Evolutionary conservation across 2,888 invertebrate species (phyloP), one percentile per base, ranked within the genome.

Genomic region (Drosophila histrio): DNA sequence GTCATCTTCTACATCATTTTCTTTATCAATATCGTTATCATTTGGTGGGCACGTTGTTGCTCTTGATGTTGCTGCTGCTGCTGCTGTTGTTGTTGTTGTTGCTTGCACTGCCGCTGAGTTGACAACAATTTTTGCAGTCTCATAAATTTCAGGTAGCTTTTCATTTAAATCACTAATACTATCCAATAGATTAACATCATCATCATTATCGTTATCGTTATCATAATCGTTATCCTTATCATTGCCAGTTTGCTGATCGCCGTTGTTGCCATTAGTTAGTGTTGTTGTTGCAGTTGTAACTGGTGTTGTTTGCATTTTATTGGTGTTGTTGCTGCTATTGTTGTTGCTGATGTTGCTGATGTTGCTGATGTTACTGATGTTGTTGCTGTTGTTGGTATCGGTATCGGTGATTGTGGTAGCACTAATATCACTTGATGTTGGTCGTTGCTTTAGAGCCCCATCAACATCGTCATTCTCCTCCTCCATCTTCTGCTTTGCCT

Each of bases 121-220:
- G 86, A 81, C 89, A 90, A 88, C 88, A 89, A 88, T 88, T 70
- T 86, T 89, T 79, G 87, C 90, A 90, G 90, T 91, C 90, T 91
- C 90, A 90, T 90, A 89, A 89, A 88, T 86, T 87, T 90, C 89
- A 89, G 91, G 91, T 90, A 91, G 89, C 89, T 90, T 91, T 88
- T 90, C 91, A 78, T 90, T 91, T 82, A 91, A 87, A 88, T 91
- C 91, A 87, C 89, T 90, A 89, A 91, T 91, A 91, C 91, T 91
- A 89, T 89, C 90, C 87, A 91, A 89, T 82, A 90, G 80, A 80
- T 89, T 87, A 77, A 81, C 79, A 88, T 83, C 64, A 53, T 54
- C 43, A 66, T 15, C 30, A 24, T 64, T n/a, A 34, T 57, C 13
- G 30, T 56, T 53, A 56, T 63, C 36, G 24, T 68, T 43, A 64